Conservation (phyloP, 2,113 vertebrate genomes). For the Gorilla gorilla region DNA sequence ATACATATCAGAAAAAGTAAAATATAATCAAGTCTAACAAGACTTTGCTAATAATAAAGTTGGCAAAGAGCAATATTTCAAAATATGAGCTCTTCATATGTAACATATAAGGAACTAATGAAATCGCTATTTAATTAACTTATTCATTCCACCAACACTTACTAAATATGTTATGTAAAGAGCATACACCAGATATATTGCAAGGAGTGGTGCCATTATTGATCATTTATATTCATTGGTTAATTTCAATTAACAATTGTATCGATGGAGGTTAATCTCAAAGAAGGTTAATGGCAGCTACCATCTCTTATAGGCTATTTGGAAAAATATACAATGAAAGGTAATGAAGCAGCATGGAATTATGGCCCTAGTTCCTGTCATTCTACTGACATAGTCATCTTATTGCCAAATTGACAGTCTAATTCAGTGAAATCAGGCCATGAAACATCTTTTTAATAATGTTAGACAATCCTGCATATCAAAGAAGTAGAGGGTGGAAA, state of each 20-base stretch:
- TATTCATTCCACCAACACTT: neutral
- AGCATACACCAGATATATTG: neutral
- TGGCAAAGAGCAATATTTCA: neutral
- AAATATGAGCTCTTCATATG: neutral
- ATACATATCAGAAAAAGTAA: neutral
- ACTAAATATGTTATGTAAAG: neutral
- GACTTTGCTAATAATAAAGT: neutral
- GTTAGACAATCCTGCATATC: neutral
- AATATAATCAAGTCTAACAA: neutral
- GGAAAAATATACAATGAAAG: neutral
- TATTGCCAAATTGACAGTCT: neutral
- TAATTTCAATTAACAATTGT: neutral
- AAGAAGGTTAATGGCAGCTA: neutral
- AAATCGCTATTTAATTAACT: neutral
- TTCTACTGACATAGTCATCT: neutral
- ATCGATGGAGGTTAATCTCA: neutral
- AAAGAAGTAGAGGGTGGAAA: neutral
- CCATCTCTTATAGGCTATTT: neutral
- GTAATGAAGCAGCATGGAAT: neutral
- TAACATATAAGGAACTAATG: neutral
- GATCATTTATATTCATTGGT: neutral
- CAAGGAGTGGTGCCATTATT: neutral
- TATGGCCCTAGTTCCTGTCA: neutral
- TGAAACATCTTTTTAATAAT: neutral
- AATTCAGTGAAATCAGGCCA: neutral